phyloP scores from a whole-genome alignment of 2,113 vertebrate genomes.

The Spizaetus ornatus region DNA sequence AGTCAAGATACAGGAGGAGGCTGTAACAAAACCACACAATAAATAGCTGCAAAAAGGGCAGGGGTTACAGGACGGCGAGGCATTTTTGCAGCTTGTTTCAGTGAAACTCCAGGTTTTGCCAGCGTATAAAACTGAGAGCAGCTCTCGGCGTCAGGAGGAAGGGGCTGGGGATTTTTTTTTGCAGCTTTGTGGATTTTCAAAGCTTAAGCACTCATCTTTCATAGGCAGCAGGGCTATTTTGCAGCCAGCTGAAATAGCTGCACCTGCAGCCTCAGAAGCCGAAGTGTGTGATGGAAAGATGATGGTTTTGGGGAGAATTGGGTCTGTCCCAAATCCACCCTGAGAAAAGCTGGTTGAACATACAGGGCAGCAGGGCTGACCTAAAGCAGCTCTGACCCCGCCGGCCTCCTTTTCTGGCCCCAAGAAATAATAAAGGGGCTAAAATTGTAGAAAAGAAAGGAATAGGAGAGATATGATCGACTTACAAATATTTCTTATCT shows the following conservation, averaged over 20 bases:
- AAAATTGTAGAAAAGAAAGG: not conserved
- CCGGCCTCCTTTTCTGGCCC: not conserved
- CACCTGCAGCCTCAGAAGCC: not conserved
- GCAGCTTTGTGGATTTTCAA: not conserved
- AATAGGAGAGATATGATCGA: rapidly evolving
- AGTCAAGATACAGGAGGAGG: not conserved
- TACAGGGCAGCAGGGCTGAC: rapidly evolving
- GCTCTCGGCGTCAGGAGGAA: rapidly evolving
- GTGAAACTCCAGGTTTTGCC: not conserved
- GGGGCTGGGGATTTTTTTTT: not conserved
- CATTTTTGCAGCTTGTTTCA: not conserved
- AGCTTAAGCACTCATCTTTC: not conserved
- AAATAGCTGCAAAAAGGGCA: not conserved
- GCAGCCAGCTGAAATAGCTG: not conserved
- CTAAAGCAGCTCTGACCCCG: not conserved
- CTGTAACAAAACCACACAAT: not conserved
- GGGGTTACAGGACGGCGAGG: rapidly evolving
- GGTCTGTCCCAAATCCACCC: not conserved
- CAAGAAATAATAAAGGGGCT: not conserved
- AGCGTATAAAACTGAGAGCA: not conserved
- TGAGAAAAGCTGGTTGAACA: not conserved
- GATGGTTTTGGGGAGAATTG: not conserved
- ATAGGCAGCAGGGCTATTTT: rapidly evolving
- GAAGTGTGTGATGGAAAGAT: not conserved
- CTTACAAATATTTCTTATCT: not conserved